These are phyloP conservation scores for Anguilla anguilla DNA, from an alignment of 2,797 vertebrate species.

Conservation along the genomic window DNA sequence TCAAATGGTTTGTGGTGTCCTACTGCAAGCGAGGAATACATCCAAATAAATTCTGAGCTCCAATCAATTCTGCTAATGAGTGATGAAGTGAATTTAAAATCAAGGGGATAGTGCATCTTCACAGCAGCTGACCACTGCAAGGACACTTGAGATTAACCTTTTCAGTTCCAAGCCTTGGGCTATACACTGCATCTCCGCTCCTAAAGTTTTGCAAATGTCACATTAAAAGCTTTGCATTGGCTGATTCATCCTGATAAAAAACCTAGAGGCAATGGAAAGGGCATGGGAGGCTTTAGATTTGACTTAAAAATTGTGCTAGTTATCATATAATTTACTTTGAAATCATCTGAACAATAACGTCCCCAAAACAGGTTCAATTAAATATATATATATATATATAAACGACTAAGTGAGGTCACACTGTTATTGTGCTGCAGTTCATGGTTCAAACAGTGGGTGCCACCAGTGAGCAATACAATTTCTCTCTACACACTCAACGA, in stretches of 20 bases:
- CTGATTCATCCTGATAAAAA: neutral
- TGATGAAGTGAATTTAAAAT: slow-evolving; percentile 2
- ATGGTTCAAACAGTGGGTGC: slow-evolving; percentile 23
- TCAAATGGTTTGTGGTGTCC: neutral
- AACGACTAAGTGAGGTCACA: too few relatives aligned
- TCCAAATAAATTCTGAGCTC: neutral
- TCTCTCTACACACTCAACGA: neutral
- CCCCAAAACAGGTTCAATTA: neutral
- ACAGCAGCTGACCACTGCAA: slow-evolving; percentile 21
- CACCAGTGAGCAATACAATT: neutral
- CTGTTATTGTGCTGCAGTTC: neutral
- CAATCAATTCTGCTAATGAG: neutral
- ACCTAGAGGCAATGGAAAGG: neutral
- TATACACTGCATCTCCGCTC: slow-evolving; percentile 34
- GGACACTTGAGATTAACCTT: slow-evolving; percentile 28
- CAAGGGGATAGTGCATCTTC: slow-evolving; percentile 32
- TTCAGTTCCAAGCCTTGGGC: slow-evolving; percentile 24
- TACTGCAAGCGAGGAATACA: neutral
- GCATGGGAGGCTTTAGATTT: neutral
- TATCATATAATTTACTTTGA: neutral
- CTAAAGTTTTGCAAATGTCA: slow-evolving; percentile 18
- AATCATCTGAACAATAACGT: neutral
- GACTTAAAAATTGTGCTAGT: neutral
- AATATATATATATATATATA: neutral
- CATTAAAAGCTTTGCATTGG: neutral